phyloP scores from a whole-genome alignment of 2,888 invertebrate genomes.

The Ormyrus labotus region DNA sequence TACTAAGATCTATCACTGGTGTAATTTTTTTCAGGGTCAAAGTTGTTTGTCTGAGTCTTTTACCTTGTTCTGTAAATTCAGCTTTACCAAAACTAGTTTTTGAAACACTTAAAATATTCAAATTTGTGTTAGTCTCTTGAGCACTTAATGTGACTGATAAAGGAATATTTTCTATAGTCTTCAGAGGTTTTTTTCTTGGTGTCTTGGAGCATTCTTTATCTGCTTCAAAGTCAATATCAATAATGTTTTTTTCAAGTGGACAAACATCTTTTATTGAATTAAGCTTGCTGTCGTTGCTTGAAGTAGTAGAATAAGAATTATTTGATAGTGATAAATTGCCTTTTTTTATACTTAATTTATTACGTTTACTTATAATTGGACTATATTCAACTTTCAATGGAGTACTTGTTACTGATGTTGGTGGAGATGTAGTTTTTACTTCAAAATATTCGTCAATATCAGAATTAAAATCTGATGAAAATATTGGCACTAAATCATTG shows the following conservation, averaged over 20 bases:
- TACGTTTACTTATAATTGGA: constrained; percentile 51
- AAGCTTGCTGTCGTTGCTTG: constrained; percentile 42
- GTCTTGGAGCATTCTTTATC: constrained; percentile 26
- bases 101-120: constrained; percentile 40
- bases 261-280: constrained; percentile 8
- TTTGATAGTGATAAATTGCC: constrained; percentile 41
- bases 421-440: constrained; percentile 18
- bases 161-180: constrained; percentile 35
- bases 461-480: constrained; percentile 45
- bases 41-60: constrained; percentile 65
- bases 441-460: constrained; percentile 31
- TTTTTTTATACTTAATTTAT: constrained; percentile 42
- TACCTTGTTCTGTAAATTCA: constrained; percentile 59
- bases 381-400: constrained; percentile 41
- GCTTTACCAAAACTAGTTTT: constrained; percentile 58
- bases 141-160: background rate
- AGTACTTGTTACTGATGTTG: constrained; percentile 9
- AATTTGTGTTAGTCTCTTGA: constrained; percentile 12
- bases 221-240: constrained; percentile 25
- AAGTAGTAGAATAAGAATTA: constrained; percentile 32
- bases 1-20: constrained; percentile 56
- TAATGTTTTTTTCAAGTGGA: constrained; percentile 36
- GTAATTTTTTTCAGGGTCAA: constrained; percentile 60
- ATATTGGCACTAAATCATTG: constrained; percentile 40
- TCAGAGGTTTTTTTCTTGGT: constrained; percentile 13